Evolutionary conservation across 2,888 invertebrate species (phyloP).

Genomic region (Frankliniella intonsa): DNA sequence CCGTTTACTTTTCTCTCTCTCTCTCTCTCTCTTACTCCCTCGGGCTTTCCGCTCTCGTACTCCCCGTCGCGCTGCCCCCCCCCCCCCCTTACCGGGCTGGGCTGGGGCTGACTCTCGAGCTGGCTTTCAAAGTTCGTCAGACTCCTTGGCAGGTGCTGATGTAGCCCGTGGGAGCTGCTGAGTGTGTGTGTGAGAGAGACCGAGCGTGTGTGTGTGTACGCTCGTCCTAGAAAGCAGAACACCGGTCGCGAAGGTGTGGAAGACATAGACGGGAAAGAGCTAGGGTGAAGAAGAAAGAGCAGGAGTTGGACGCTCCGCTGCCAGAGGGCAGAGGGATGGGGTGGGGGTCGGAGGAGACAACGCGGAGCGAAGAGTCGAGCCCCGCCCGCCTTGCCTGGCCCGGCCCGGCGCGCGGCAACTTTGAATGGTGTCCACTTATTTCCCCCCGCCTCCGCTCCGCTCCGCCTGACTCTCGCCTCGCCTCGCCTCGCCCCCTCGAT

Average conservation of each 20-base stretch:
- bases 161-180: background rate
- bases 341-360: background rate
- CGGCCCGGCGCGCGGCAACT: background rate
- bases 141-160: background rate
- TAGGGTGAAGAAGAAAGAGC: background rate
- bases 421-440: background rate
- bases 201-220: background rate
- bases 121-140: background rate
- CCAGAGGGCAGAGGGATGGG: background rate
- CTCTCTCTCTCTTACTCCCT: background rate
- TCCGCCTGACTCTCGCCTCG: conserved; percentile 14
- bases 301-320: background rate
- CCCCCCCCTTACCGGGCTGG: background rate
- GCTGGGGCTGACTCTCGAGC: background rate
- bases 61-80: background rate
- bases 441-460: no score
- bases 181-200: background rate
- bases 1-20: background rate
- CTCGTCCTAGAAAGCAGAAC: background rate
- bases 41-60: background rate
- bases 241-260: background rate
- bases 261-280: background rate
- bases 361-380: conserved; percentile 14
- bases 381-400: background rate
- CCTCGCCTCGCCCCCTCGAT: no score